These are phyloP conservation scores for Dryococelus australis DNA, from an alignment of 2,888 invertebrate species.

Conservation along the genomic window DNA sequence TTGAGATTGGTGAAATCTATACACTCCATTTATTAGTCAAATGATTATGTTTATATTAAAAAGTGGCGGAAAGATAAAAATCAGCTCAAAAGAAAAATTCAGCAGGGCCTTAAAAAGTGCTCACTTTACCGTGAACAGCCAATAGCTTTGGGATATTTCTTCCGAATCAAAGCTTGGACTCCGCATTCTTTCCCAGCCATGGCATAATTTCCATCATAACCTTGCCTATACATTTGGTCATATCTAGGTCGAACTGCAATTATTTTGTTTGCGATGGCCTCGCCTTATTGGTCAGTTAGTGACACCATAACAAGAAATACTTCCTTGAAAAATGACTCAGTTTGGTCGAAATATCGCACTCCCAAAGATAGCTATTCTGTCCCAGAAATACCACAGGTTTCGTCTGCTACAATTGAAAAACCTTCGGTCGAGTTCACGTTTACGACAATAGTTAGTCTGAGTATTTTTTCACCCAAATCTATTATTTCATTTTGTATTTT, in stretches of 20 bases:
- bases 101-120: no score
- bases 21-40: no score
- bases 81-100: no score
- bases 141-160: constrained; percentile 31
- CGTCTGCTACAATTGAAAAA: constrained; percentile 50
- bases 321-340: constrained; percentile 29
- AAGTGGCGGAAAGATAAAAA: no score
- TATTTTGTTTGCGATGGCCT: constrained; percentile 42
- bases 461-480: constrained; percentile 46
- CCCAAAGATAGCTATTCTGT: constrained; percentile 52
- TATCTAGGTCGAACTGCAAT: constrained; percentile 38
- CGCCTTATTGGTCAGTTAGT: constrained; percentile 39
- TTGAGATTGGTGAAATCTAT: no score
- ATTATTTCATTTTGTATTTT: constrained; percentile 47
- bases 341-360: constrained; percentile 21
- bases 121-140: no score
- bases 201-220: constrained; percentile 50
- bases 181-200: constrained; percentile 47
- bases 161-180: constrained; percentile 43
- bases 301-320: constrained; percentile 42
- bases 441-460: constrained; percentile 44
- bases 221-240: constrained; percentile 46
- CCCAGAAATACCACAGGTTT: constrained; percentile 51
- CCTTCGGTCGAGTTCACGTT: constrained; percentile 36
- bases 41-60: no score